Evolutionary conservation across 2,888 invertebrate species (phyloP).

Genomic region (Micropterix aruncella): DNA sequence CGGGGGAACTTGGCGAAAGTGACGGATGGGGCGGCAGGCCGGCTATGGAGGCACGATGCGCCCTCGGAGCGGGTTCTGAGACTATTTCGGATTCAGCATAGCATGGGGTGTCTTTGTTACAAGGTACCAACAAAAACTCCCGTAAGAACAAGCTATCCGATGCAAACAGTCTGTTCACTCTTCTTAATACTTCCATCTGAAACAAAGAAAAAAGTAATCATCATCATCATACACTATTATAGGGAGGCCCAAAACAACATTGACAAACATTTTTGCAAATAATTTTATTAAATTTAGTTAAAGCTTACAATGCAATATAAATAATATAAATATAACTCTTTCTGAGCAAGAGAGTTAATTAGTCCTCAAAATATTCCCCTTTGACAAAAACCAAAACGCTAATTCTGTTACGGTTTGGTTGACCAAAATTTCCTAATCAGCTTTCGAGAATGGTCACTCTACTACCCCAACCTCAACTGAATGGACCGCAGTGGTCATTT

Average conservation of each 20-base stretch:
- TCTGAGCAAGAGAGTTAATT: too few species aligned
- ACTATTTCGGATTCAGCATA: slow-evolving; percentile 41
- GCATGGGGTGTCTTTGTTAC: slow-evolving; percentile 48
- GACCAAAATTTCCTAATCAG: too few species aligned
- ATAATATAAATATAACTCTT: not conserved
- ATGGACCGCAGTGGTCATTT: too few species aligned
- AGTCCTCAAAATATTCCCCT: too few species aligned
- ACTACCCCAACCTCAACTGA: too few species aligned
- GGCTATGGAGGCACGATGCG: slow-evolving; percentile 42
- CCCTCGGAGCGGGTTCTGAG: slow-evolving; percentile 28
- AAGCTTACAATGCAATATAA: not conserved
- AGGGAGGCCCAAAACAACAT: not conserved
- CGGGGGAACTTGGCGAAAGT: slow-evolving; percentile 48
- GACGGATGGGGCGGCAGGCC: slow-evolving; percentile 30
- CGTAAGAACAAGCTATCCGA: slow-evolving; percentile 87
- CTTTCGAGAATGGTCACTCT: too few species aligned
- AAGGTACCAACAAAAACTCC: slow-evolving; percentile 77
- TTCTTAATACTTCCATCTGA: slow-evolving; percentile 87
- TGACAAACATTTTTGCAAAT: too few species aligned
- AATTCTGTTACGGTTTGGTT: too few species aligned
- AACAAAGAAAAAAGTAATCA: slow-evolving; percentile 19
- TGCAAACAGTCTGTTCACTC: slow-evolving; percentile 83
- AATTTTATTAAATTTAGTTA: slow-evolving; percentile 4
- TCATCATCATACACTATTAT: not conserved
- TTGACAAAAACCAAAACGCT: not conserved